Base-by-base conservation (phyloP, 2,113 vertebrate species). In the Fulica atra region DNA sequence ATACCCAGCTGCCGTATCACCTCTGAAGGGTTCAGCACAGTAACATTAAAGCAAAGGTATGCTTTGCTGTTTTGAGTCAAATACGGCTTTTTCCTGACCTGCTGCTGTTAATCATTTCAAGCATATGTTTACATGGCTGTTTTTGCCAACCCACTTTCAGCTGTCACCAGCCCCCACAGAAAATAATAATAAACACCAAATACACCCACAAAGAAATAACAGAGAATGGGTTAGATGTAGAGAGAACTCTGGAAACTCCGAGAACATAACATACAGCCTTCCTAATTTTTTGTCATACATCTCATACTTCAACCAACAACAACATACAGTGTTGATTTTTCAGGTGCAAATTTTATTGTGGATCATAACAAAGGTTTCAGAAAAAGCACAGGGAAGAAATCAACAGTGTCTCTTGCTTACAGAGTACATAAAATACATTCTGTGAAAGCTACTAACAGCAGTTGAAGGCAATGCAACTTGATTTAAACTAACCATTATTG, bases 261-360 rank as follows among this genome's bases (percentile, higher is more conserved):
- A 74, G 80, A 93, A 79, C 46, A 79, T 15, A 57, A 84, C 38
- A 78, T 19, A 38, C 23, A 72, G 36, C 14, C 48, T 79, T 65
- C 26, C 53, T 31, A 3, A 31, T 42, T 73, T 83, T 91, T 42
- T 10, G 31, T 46, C n/a, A 71, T 26, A 29, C 11, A 56, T 29
- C 26, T 92, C 68, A 68, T 31, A 56, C n/a, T 66, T 78, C 6
- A 7, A 86, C 42, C 50, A 33, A 88, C 89, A 42, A 76, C 48
- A 83, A 91, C 24, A 85, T 38, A n/a, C 35, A 38, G 11, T 46
- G 44, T 50, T 56, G 54, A 84, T 79, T 87, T 87, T 82, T 78
- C 60, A 92, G 53, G 86, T 96, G 92, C 69, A 84, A 77, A 86
- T 89, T 97, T 96, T 97, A 96, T 97, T 97, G 93, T 96, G 96